Evolutionary conservation across 1,140 invertebrate genomes (phyloP).

Genomic region (Drosophila sulfurigaster): DNA sequence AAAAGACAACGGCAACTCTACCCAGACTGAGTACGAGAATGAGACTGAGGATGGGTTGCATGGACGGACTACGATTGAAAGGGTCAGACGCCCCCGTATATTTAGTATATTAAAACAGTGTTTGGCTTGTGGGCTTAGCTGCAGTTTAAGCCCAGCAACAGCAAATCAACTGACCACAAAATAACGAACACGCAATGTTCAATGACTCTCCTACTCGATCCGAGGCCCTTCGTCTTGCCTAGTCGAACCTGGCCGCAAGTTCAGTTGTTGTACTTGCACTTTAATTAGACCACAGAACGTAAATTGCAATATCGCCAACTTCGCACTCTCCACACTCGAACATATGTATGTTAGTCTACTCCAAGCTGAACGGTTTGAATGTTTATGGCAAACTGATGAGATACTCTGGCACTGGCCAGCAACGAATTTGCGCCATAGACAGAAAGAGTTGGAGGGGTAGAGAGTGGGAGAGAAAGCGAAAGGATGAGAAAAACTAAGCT

Average conservation of each 20-base stretch:
- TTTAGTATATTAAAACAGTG: slow-evolving; percentile 59
- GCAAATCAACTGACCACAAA: slow-evolving; percentile 70
- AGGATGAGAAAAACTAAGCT: neutral
- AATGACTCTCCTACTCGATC: slow-evolving; percentile 33
- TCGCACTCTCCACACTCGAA: neutral
- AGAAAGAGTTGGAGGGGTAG: neutral
- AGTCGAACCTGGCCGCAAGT: slow-evolving; percentile 62
- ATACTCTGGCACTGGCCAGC: slow-evolving; percentile 52
- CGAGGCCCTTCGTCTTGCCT: slow-evolving; percentile 4
- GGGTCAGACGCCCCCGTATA: slow-evolving; percentile 35
- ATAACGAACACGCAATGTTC: slow-evolving; percentile 69
- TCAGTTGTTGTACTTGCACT: slow-evolving; percentile 78
- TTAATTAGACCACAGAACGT: slow-evolving; percentile 82
- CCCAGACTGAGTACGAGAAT: slow-evolving; percentile 1
- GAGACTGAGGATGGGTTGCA: neutral
- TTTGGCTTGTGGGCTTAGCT: slow-evolving; percentile 31
- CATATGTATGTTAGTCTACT: neutral
- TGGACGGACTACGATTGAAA: neutral
- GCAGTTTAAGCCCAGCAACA: slow-evolving; percentile 46
- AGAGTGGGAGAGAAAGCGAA: neutral
- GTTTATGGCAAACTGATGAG: slow-evolving; percentile 82
- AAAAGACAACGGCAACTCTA: slow-evolving; percentile 46
- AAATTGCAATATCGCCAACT: slow-evolving; percentile 75
- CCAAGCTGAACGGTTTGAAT: slow-evolving; percentile 36
- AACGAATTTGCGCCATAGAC: slow-evolving; percentile 26